Percentiles rank a stretch among this genome's conserved stretches.
Evolutionary conservation across 2,113 vertebrate species (phyloP).

Genomic region (Galemys pyrenaicus): DNA sequence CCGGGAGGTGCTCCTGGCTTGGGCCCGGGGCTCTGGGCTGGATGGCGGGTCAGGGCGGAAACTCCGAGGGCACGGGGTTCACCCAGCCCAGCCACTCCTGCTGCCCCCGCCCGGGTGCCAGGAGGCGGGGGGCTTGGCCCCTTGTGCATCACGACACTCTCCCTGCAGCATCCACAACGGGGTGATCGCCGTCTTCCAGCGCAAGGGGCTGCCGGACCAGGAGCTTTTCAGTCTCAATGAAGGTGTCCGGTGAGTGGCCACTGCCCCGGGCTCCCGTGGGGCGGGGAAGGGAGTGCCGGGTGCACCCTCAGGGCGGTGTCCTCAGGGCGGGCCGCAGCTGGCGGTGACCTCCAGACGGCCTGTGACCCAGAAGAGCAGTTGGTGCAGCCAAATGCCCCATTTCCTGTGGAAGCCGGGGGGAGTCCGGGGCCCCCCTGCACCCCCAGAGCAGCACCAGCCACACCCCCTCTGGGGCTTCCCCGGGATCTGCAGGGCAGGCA

Average conservation of each 20-base stretch:
- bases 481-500: not conserved
- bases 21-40: not conserved
- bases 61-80: too few relatives aligned
- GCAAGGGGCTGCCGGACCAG: constrained; percentile 94
- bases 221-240: constrained; percentile 97
- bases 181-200: constrained; percentile 96
- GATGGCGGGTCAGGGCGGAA: not conserved
- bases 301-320: fast-evolving
- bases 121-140: fast-evolving
- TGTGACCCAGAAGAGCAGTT: not conserved
- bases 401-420: not conserved
- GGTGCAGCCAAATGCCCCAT: not conserved
- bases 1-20: not conserved
- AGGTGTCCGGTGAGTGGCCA: constrained; percentile 93
- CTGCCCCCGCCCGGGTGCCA: fast-evolving
- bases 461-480: fast-evolving
- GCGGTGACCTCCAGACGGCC: fast-evolving
- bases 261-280: fast-evolving
- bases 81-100: too few relatives aligned
- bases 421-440: too few relatives aligned
- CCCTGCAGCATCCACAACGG: constrained; percentile 94
- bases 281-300: not conserved
- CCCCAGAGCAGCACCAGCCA: too few relatives aligned
- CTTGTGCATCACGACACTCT: not conserved
- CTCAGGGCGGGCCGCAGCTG: fast-evolving